Evolutionary conservation across 2,888 invertebrate genomes (phyloP).

Genomic region (Amorpha juglandis): DNA sequence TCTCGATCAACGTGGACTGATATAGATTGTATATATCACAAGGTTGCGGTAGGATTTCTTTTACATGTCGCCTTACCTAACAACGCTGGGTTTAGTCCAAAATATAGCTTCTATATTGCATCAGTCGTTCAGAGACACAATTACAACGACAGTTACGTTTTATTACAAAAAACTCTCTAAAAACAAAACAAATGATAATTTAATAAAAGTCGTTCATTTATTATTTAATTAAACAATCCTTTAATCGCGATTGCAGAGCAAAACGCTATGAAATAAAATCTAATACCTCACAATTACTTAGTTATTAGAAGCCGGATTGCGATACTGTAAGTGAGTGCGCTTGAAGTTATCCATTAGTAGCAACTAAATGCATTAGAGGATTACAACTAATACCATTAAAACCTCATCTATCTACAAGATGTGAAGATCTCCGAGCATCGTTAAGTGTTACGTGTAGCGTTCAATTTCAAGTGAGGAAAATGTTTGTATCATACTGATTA

Average conservation of each 20-base stretch:
- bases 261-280: constrained; percentile 29
- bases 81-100: too few relatives aligned
- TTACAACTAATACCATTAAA: constrained; percentile 70
- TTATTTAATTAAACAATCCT: background rate
- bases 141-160: too few relatives aligned
- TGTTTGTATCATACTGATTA: background rate
- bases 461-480: constrained; percentile 19
- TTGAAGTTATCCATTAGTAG: constrained; percentile 58
- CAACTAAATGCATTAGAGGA: constrained; percentile 67
- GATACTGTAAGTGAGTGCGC: constrained; percentile 41
- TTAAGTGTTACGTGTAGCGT: constrained; percentile 37
- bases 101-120: too few relatives aligned
- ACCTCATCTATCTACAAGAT: constrained; percentile 58
- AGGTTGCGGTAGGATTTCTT: too few relatives aligned
- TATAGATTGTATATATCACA: too few relatives aligned
- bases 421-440: constrained; percentile 44
- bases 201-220: too few relatives aligned
- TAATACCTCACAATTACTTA: constrained; percentile 35
- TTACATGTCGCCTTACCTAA: too few relatives aligned
- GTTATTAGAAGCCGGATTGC: constrained; percentile 33
- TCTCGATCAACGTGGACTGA: too few relatives aligned
- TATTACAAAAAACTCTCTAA: too few relatives aligned
- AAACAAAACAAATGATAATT: background rate
- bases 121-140: too few relatives aligned
- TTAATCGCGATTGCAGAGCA: background rate